Conservation (phyloP, 1,140 invertebrate genomes). For the Pseudomyrmex dendroicus region DNA sequence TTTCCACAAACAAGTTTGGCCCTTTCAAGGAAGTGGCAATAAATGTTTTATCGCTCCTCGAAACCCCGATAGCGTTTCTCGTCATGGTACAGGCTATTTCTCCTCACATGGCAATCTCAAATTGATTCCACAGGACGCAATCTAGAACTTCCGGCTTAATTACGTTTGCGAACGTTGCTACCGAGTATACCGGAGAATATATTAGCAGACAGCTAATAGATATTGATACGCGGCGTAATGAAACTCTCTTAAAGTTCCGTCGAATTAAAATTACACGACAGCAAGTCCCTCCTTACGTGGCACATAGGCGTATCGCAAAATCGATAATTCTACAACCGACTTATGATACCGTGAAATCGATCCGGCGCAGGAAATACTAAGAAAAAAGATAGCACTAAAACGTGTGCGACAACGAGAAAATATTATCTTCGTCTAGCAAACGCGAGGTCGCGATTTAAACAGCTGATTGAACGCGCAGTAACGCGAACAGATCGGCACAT, state of each 20-base stretch:
- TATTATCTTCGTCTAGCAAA: no score
- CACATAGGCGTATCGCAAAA: background rate
- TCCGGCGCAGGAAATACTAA: background rate
- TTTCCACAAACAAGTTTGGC: no score
- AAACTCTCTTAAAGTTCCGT: background rate
- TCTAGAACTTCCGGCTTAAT: no score
- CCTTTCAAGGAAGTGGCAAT: no score
- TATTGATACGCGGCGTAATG: background rate
- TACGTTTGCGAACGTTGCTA: background rate
- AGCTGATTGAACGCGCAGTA: background rate
- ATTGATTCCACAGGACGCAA: no score
- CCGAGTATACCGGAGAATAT: background rate
- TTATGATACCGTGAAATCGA: background rate
- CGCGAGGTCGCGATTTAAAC: background rate
- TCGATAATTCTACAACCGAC: background rate
- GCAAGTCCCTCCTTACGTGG: background rate
- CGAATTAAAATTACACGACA: slow-evolving; percentile 27
- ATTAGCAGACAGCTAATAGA: background rate
- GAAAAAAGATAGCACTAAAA: background rate
- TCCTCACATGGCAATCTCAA: no score
- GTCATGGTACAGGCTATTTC: no score
- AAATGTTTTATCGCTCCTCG: no score
- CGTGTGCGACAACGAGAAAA: background rate
- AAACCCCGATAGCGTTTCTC: no score
- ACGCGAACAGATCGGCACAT: background rate